phyloP scores from a whole-genome alignment of 2,888 invertebrate species.

The Ophion obscuratus region DNA sequence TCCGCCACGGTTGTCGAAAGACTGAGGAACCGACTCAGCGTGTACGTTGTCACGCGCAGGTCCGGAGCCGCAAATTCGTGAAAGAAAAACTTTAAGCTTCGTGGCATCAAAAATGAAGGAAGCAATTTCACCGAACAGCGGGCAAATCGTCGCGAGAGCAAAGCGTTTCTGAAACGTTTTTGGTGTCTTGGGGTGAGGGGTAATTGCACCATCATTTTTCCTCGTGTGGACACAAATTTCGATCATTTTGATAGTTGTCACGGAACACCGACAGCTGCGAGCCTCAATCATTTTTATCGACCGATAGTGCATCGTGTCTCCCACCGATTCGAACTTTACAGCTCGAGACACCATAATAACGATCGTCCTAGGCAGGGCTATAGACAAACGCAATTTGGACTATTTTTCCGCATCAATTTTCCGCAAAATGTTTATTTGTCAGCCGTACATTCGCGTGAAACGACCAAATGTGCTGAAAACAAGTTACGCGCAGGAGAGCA shows the following conservation, averaged over 20 bases:
- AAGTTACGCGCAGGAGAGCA: not conserved
- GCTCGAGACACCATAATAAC: not conserved
- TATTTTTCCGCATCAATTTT: not conserved
- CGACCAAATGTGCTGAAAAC: not conserved
- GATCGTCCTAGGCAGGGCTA: not conserved
- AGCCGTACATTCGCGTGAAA: not conserved
- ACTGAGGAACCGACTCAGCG: not conserved
- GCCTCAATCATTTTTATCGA: not conserved
- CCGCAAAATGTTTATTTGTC: not conserved
- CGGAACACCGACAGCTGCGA: not conserved
- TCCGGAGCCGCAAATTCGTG: not conserved
- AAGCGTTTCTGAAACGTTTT: not conserved
- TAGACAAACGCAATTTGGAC: not conserved
- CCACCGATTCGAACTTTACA: not conserved
- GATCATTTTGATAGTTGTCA: not conserved
- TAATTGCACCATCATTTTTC: not conserved
- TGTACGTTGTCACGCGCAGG: conserved; percentile 11
- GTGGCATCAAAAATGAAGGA: conserved; percentile 5
- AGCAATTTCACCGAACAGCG: not conserved
- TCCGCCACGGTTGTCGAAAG: conserved; percentile 1
- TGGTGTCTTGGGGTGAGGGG: not conserved
- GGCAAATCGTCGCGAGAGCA: not conserved
- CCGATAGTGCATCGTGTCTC: not conserved
- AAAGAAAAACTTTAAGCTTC: not conserved
- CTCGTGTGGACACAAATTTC: not conserved